Percentiles rank a stretch among this genome's conserved stretches.
Evolutionary conservation across 2,888 invertebrate species (phyloP).

Genomic region (Xestia ashworthii): DNA sequence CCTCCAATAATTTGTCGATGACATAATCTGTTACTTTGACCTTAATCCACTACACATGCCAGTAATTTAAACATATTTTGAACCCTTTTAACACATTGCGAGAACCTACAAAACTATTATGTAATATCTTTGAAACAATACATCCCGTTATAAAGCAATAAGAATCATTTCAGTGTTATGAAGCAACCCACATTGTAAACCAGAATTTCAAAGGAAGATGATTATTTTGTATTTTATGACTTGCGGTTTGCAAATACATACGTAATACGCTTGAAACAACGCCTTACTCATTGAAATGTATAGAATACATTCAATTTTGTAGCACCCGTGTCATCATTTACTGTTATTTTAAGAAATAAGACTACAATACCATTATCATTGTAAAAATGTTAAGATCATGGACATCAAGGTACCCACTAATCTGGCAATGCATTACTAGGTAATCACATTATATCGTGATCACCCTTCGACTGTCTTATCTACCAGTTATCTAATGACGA

Average conservation of each 20-base stretch:
- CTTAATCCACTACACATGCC: constrained; percentile 22
- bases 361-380: background rate
- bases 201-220: constrained; percentile 25
- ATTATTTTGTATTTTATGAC: constrained; percentile 31
- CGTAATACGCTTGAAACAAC: background rate
- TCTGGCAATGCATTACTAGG: background rate
- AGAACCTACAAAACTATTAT: constrained; percentile 33
- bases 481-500: background rate
- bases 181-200: constrained; percentile 37
- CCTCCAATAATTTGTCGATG: background rate
- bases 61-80: constrained; percentile 27
- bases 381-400: background rate
- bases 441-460: too few relatives aligned
- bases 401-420: background rate
- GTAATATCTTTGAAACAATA: constrained; percentile 46
- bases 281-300: background rate
- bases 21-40: constrained; percentile 25
- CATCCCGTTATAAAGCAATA: constrained; percentile 38
- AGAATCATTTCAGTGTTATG: constrained; percentile 35
- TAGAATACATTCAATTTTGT: background rate
- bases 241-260: constrained; percentile 27
- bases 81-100: constrained; percentile 31
- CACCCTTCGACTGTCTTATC: background rate
- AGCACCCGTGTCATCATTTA: background rate
- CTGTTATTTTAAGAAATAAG: background rate